Evolutionary conservation across 2,113 vertebrate species (phyloP).

Genomic region (Boulengerochromis microlepis): DNA sequence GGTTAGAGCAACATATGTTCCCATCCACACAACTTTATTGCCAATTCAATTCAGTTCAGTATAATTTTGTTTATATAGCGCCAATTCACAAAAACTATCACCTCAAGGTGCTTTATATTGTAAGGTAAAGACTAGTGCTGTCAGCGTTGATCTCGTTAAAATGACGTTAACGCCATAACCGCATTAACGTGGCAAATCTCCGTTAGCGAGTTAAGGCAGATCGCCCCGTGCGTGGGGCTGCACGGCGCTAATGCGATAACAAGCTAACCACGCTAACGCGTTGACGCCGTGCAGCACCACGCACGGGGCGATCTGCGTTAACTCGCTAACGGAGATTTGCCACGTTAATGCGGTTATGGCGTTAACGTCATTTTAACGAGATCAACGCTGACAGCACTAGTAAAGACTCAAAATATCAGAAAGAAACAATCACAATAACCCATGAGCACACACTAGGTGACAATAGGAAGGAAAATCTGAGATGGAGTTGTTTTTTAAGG

Average conservation of each 20-base stretch:
- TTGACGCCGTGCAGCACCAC: not conserved
- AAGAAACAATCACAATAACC: not conserved
- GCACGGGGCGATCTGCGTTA: not conserved
- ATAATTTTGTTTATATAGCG: not conserved
- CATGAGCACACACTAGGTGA: not conserved
- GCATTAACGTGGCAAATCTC: not conserved
- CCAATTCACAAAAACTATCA: not conserved
- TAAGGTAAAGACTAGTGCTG: not conserved
- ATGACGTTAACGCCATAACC: not conserved
- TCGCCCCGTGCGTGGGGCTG: fast-evolving
- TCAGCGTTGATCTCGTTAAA: not conserved
- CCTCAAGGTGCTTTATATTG: not conserved
- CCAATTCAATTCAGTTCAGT: not conserved
- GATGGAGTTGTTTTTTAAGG: not conserved
- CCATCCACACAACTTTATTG: not conserved
- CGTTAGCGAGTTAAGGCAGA: not conserved
- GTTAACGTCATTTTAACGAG: not conserved
- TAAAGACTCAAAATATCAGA: not conserved
- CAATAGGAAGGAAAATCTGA: not conserved
- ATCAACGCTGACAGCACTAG: not conserved
- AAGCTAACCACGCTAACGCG: not conserved
- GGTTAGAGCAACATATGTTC: not conserved
- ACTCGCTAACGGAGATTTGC: not conserved
- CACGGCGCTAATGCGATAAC: no score
- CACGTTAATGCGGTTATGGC: not conserved